Evolutionary conservation across 1,140 invertebrate genomes (phyloP), one percentile per base, ranked within the genome.

Genomic region (Agrilus planipennis): DNA sequence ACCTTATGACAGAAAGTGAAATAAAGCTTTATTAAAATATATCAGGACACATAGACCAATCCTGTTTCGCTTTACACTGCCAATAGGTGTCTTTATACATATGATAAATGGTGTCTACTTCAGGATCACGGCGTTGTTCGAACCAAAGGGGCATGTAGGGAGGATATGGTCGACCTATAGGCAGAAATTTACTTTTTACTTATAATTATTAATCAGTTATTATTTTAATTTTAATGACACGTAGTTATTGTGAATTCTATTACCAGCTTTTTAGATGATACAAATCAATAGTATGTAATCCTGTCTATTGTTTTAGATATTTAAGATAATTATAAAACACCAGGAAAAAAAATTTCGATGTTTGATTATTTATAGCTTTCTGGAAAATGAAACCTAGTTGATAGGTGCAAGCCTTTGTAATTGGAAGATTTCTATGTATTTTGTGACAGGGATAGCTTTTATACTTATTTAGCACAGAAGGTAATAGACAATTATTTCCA

Each of bases 81-180:
- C 95, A 99, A 68, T 99, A 99, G 50, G 81, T 76, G 42, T 83
- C 80, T 44, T 76, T 88, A 65, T 80, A 96, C 32, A 85, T 68
- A 58, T 95, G 89, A 41, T 89, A 80, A 41, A 86, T 70, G 49
- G 78, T 78, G 27, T 86, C 86, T 31, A 85, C 89, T 22, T 72
- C 72, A 21, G 76, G 72, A 61, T 92, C 88, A 47, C 79, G 76
- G 47, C 81, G 73, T 56, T 88, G 84, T 44, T 68, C 74, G 65
- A 99, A 99, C 95, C 95, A 99, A 25, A 81, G 60, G 5, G 95
- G 89, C 52, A 83, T 73, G 46, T 91, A 88, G n/a, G 69, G 65
- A 22, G 77, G 70, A 52, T 77, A 83, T 15, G 84, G 76, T 52
- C 73, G 64, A 23, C 86, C 87, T 77, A 32, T 17, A 17, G 19